Conservation (phyloP, 1,140 invertebrate species). For the Amyelois transitella region DNA sequence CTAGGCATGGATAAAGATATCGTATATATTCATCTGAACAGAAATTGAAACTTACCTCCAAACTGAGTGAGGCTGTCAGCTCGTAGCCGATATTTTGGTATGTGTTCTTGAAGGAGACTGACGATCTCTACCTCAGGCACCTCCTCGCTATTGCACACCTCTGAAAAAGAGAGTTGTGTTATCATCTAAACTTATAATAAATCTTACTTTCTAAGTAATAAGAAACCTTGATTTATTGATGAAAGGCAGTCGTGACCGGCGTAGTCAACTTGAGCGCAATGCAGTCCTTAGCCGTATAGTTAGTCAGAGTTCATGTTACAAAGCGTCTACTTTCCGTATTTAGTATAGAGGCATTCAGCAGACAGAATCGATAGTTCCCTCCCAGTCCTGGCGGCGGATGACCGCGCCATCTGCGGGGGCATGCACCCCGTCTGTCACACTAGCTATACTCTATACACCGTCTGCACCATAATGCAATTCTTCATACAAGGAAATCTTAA, state of each 20-base stretch:
- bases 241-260: conserved; percentile 55
- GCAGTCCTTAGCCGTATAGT: conserved; percentile 23
- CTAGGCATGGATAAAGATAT: no score
- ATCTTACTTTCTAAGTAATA: conserved; percentile 8
- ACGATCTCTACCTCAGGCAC: conserved; percentile 95
- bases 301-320: conserved; percentile 14
- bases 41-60: conserved; percentile 78
- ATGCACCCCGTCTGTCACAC: conserved; percentile 20
- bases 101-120: conserved; percentile 94
- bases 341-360: conserved; percentile 38
- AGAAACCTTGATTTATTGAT: conserved; percentile 27
- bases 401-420: conserved; percentile 39
- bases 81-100: conserved; percentile 94
- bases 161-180: conserved; percentile 69
- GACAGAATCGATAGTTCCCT: conserved; percentile 61
- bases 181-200: conserved; percentile 1
- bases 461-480: background rate
- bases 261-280: conserved; percentile 40
- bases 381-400: conserved; percentile 25
- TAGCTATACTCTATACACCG: background rate
- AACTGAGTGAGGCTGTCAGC: conserved; percentile 96
- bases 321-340: conserved; percentile 39
- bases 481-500: no score
- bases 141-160: conserved; percentile 90
- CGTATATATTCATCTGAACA: no score